Conservation (phyloP, 1,140 invertebrate species). For the Diachasmimorpha longicaudata region DNA sequence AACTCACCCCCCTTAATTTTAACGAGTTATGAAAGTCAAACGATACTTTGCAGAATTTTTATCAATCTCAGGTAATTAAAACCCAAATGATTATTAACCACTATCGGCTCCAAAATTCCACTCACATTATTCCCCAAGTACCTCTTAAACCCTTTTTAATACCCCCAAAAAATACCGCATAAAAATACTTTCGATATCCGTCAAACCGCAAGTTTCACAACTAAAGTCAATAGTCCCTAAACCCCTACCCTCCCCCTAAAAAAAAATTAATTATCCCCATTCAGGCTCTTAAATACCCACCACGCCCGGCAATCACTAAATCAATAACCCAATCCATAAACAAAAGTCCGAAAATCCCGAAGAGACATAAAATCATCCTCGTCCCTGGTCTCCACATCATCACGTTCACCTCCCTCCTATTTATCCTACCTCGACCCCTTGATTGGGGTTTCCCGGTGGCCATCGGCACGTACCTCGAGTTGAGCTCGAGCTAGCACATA, state of each 20-base stretch:
- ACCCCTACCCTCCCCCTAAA: not conserved
- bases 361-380: not conserved
- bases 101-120: no score
- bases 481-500: not conserved
- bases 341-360: not conserved
- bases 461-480: conserved; percentile 27
- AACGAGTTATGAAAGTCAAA: no score
- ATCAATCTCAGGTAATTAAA: no score
- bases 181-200: no score
- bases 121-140: no score
- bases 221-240: no score
- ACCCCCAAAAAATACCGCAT: no score
- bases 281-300: not conserved
- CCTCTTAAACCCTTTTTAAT: no score
- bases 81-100: no score
- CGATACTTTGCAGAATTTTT: not conserved
- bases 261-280: not conserved
- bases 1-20: no score
- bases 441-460: conserved; percentile 37
- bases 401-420: conserved; percentile 10
- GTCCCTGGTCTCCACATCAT: conserved; percentile 21
- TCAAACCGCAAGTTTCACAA: no score
- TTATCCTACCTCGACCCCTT: conserved; percentile 27
- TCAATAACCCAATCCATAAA: conserved; percentile 14
- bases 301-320: not conserved